These are phyloP conservation scores for Dasyprocta punctata DNA, from an alignment of 2,113 vertebrate genomes.

Conservation along the genomic window DNA sequence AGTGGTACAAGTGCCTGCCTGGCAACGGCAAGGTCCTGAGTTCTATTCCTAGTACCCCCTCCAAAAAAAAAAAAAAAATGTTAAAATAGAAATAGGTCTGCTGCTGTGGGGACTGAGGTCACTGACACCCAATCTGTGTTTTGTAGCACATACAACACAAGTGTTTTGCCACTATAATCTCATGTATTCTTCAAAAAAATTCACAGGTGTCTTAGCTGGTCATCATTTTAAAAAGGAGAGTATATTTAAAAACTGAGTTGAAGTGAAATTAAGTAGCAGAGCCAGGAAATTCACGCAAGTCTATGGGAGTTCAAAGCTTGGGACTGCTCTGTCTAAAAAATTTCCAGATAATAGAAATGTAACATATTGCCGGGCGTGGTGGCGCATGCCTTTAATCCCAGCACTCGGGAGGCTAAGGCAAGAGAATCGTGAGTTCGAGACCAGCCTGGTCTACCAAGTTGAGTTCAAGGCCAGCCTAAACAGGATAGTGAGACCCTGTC, in stretches of 20 bases:
- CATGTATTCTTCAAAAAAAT: slow-evolving; percentile 20
- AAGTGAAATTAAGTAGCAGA: background rate
- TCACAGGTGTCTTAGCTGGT: background rate
- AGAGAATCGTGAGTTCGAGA: too few species aligned
- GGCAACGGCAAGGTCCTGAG: too few species aligned
- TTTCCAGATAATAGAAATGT: slow-evolving; percentile 27
- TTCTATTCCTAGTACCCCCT: too few species aligned
- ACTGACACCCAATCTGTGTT: background rate
- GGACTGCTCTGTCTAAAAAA: slow-evolving; percentile 9
- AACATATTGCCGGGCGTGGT: too few species aligned
- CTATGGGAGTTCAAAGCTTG: slow-evolving; percentile 2
- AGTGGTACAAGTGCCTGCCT: too few species aligned
- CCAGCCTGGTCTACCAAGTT: too few species aligned
- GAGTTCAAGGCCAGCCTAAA: too few species aligned
- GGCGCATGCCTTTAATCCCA: too few species aligned
- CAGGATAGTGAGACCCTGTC: too few species aligned
- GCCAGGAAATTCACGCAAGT: background rate
- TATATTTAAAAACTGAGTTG: background rate
- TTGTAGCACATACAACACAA: background rate
- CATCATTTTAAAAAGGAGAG: background rate
- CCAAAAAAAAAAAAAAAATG: background rate
- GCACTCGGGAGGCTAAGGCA: too few species aligned
- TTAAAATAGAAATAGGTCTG: background rate
- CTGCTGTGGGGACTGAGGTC: background rate
- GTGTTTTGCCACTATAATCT: background rate